Evolutionary conservation across 2,113 vertebrate species (phyloP), one percentile per base, ranked within the genome.

Genomic region (Neopipo cinnamomea): DNA sequence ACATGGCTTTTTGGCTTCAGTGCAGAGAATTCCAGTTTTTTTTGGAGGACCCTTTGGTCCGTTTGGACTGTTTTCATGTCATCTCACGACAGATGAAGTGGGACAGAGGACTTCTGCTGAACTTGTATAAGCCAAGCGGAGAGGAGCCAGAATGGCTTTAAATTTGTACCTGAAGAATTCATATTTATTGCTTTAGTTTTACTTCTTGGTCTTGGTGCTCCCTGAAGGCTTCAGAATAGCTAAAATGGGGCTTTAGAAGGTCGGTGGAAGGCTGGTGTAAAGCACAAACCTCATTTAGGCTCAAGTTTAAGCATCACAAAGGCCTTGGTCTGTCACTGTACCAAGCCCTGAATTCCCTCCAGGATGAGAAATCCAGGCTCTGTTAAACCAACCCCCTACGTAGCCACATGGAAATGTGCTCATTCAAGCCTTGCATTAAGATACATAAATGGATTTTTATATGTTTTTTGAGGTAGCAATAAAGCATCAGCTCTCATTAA

Each of bases 281-380:
- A 81, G 47, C 71, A 59, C 5, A 70, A 53, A 77, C n/a, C 27
- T 56, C 28, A 10, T 28, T 58, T 68, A 42, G 68, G 15, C 27
- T 56, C 31, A 5, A 24, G 16, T 14, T 62, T 6, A 47, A 80
- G 12, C 0, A 0, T 30, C 63, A 30, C 23, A 23, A 23, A 90
- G 33, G 35, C 59, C 35, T 89, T 75, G 61, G 33, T 4, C 47
- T 63, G 25, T 37, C 71, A 22, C 35, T 55, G 75, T 41, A 11
- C 35, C 0, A 0, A 47, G 52, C 28, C 11, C 66, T 47, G 41
- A 47, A 35, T 65, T 92, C 71, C 42, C 35, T 62, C 41, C 65
- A 63, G 47, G 42, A 27, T 76, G 44, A 68, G 68, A 91, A 89
- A 76, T 11, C 24, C 27, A 63, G 31, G 2, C 47, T 52, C 67